Percentiles rank a stretch among this genome's conserved stretches.
Evolutionary conservation across 1,140 invertebrate genomes (phyloP).

Genomic region (Phenacoccus solenopsis): DNA sequence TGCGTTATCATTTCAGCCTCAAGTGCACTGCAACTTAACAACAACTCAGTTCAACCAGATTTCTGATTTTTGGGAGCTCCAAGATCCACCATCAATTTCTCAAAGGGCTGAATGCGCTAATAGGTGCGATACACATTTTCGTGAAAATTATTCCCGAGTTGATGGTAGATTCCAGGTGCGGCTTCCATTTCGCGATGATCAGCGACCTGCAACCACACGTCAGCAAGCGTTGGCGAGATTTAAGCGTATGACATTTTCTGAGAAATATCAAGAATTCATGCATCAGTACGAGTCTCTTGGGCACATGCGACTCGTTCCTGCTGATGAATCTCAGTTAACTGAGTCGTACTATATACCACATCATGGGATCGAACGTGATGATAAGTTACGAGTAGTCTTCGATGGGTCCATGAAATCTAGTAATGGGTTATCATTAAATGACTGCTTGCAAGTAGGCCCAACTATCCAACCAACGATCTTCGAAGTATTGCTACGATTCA

Average conservation of each 20-base stretch:
- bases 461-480: slow-evolving; percentile 33
- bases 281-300: slow-evolving; percentile 27
- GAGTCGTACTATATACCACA: background rate
- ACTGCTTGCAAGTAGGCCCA: slow-evolving; percentile 30
- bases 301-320: slow-evolving; percentile 29
- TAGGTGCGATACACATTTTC: background rate
- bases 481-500: slow-evolving; percentile 34
- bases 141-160: background rate
- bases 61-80: too few relatives aligned
- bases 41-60: too few relatives aligned
- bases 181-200: too few relatives aligned
- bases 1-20: too few relatives aligned
- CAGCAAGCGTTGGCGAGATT: too few relatives aligned
- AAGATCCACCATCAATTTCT: too few relatives aligned
- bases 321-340: slow-evolving; percentile 21
- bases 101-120: too few relatives aligned
- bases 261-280: slow-evolving; percentile 29
- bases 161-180: background rate
- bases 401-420: slow-evolving; percentile 29
- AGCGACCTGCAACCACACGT: too few relatives aligned
- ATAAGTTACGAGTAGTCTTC: slow-evolving; percentile 32
- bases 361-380: slow-evolving; percentile 24
- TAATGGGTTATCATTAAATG: slow-evolving; percentile 31
- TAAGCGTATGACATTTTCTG: too few relatives aligned
- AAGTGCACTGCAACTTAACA: too few relatives aligned